Base-by-base conservation (phyloP, 2,113 vertebrate species). In the Mormyrus iriodes region DNA sequence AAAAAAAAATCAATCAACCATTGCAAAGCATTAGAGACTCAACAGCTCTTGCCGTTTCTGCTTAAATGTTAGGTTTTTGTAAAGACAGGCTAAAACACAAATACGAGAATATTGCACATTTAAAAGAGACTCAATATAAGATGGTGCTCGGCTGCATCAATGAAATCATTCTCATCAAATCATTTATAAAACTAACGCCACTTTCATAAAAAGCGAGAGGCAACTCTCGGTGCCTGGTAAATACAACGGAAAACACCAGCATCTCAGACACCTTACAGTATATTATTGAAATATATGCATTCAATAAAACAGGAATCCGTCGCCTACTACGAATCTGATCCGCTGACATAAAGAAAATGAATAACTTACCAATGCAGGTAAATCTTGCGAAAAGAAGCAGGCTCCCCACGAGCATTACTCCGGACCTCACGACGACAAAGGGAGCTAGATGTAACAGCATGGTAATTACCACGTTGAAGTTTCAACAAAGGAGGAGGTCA, bases 361-460 rank as follows among this genome's bases (percentile, higher is more conserved):
- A 31, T 31, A 93, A 96, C 96, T 96, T 93, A 96, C 96, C 95
- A 83, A 91, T 91, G 94, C 93, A 95, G 94, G 94, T 94, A 93
- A 96, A 94, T 89, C 93, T 92, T 58, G 90, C 87, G 27, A 92
- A 82, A 90, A 94, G 87, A 88, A 96, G 93, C 92, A 93, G 93
- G 88, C 94, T 91, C 90, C 90, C 90, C 35, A 93, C 91, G 88
- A 95, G 92, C 90, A 94, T 82, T 35, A 94, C 90, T 92, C 91
- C 88, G 94, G 90, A 91, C 93, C 94, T 89, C 83, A 93, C 91
- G 93, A 94, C 95, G 94, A 95, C 95, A 95, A 95, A 95, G 94
- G 94, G 93, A 93, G 92, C 92, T 94, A 91, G 91, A 92, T 94
- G 92, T 92, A 91, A 93, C 94, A 93, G 91, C 95, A 95, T 95